Conservation (phyloP, 2,888 invertebrate species). For the Drosophila rubida region DNA sequence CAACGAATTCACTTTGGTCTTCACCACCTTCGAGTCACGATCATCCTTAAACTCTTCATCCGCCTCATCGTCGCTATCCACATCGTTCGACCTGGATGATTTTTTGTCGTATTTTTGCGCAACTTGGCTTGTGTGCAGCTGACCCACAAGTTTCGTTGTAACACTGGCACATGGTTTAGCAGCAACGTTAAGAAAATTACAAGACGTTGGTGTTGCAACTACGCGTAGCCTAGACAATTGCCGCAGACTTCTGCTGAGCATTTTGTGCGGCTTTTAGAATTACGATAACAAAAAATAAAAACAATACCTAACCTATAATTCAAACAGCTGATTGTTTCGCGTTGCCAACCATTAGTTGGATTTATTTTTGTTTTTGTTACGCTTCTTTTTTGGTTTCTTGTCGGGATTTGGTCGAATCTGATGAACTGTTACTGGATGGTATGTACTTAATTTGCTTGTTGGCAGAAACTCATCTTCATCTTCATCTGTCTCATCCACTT, state of each 20-base stretch:
- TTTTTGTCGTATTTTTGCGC: conserved; percentile 73
- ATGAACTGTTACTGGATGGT: conserved; percentile 68
- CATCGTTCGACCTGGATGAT: conserved; percentile 74
- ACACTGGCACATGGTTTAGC: background rate
- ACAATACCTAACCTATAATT: conserved; percentile 58
- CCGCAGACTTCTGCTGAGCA: conserved; percentile 49
- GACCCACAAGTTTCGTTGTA: background rate
- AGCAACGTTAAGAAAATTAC: conserved; percentile 14
- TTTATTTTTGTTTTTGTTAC: conserved; percentile 60
- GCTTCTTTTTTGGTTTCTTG: conserved; percentile 69
- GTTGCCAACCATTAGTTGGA: conserved; percentile 17
- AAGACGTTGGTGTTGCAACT: conserved; percentile 6
- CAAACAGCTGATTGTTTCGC: conserved; percentile 13
- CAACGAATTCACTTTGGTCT: conserved; percentile 88
- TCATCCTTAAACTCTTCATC: conserved; percentile 86
- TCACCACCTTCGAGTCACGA: conserved; percentile 88
- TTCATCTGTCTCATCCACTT: conserved; percentile 39
- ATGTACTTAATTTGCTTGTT: conserved; percentile 31
- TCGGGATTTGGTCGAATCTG: conserved; percentile 75
- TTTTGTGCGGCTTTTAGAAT: conserved; percentile 50
- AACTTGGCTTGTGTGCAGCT: conserved; percentile 42
- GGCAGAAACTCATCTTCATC: conserved; percentile 73
- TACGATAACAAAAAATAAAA: conserved; percentile 49
- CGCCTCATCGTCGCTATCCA: conserved; percentile 86
- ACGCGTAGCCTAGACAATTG: conserved; percentile 42